Conservation (phyloP, 2,888 invertebrate genomes). For the Torymus tubicola region DNA sequence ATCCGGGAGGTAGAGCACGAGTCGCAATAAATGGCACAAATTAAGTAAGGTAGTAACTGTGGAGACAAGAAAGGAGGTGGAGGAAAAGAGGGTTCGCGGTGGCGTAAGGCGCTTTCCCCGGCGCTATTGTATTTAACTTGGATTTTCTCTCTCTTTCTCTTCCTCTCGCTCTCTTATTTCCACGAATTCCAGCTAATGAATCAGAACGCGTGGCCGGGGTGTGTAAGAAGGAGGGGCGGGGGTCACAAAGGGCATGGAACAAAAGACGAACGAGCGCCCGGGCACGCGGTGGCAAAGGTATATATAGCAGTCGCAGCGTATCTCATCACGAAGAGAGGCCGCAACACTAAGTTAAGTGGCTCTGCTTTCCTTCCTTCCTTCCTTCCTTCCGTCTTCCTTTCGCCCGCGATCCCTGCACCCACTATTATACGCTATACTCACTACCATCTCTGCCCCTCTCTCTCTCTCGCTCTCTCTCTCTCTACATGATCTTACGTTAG, state of each 20-base stretch:
- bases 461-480: too few species aligned
- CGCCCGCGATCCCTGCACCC: too few species aligned
- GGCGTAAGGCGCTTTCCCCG: not conserved
- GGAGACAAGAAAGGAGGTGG: not conserved
- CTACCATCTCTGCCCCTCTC: too few species aligned
- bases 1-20: not conserved
- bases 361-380: constrained; percentile 52
- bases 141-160: constrained; percentile 19
- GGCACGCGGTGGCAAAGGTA: too few species aligned
- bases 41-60: constrained; percentile 27
- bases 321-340: constrained; percentile 61
- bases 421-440: too few species aligned
- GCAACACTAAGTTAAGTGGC: constrained; percentile 52
- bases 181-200: constrained; percentile 48
- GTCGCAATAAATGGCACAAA: constrained; percentile 36
- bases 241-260: constrained; percentile 21
- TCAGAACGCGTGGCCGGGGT: constrained; percentile 28
- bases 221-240: not conserved
- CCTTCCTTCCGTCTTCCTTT: constrained; percentile 29
- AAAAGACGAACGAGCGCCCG: constrained; percentile 49
- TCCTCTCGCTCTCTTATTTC: constrained; percentile 9
- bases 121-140: constrained; percentile 44
- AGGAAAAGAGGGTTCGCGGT: not conserved
- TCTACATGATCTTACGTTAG: too few species aligned
- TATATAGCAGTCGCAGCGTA: constrained; percentile 31